Evolutionary conservation across 2,113 vertebrate species (phyloP).

Genomic region (Osmerus eperlanus): DNA sequence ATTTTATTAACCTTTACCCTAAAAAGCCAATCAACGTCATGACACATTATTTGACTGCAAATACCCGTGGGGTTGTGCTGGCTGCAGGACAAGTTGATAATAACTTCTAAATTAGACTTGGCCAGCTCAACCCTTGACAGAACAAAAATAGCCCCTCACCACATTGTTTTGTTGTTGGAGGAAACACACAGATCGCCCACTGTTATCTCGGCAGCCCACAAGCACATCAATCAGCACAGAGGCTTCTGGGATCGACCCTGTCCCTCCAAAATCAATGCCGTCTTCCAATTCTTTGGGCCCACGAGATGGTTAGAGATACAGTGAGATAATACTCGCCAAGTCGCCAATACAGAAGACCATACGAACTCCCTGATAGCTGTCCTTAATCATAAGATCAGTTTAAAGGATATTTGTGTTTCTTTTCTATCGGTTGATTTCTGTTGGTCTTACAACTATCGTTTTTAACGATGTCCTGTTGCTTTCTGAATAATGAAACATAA

Average conservation of each 20-base stretch:
- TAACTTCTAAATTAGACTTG: conserved; percentile 64
- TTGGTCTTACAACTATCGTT: too few species aligned
- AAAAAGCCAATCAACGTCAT: too few species aligned
- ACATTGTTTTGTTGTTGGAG: conserved; percentile 60
- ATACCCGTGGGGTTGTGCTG: background rate
- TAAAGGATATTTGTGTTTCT: too few species aligned
- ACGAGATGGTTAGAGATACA: conserved; percentile 69
- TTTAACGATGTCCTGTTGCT: too few species aligned
- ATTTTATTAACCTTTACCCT: too few species aligned
- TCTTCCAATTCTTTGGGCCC: conserved; percentile 60
- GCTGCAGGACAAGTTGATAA: conserved; percentile 60
- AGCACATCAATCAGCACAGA: conserved; percentile 68
- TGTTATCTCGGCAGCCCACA: conserved; percentile 72
- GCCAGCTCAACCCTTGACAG: conserved; percentile 25
- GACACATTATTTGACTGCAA: too few species aligned
- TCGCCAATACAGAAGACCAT: too few species aligned
- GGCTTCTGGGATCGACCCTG: conserved; percentile 65
- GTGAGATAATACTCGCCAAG: conserved; percentile 40
- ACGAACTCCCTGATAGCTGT: too few species aligned
- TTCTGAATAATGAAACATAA: too few species aligned
- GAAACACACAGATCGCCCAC: conserved; percentile 67
- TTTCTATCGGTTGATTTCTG: too few species aligned
- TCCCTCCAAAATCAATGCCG: conserved; percentile 68
- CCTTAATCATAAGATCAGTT: too few species aligned
- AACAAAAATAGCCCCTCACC: conserved; percentile 47